Conservation (phyloP, 2,113 vertebrate species). For the Oncorhynchus kisutch region DNA sequence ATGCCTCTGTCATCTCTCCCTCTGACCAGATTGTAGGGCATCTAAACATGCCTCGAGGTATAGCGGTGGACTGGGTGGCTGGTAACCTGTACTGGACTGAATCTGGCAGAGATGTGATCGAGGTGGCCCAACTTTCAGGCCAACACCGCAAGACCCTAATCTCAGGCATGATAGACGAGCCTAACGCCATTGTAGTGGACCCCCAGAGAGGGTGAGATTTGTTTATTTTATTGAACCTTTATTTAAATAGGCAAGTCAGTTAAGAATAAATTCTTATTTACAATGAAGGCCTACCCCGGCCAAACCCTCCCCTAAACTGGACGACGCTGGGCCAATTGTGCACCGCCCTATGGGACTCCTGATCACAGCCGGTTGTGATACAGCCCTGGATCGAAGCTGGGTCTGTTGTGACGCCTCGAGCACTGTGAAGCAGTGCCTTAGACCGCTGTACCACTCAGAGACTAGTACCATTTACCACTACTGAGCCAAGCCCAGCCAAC, state of each 20-base stretch:
- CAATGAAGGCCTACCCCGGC: too few relatives aligned
- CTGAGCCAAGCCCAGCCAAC: too few relatives aligned
- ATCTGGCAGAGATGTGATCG: conserved; percentile 92
- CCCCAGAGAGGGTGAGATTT: conserved; percentile 82
- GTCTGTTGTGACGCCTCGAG: too few relatives aligned
- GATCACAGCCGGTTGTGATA: too few relatives aligned
- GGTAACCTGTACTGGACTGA: conserved; percentile 98
- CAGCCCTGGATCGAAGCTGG: too few relatives aligned
- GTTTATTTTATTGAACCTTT: too few relatives aligned
- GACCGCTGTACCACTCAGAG: neutral
- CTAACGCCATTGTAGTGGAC: conserved; percentile 92
- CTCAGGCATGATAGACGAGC: conserved; percentile 97
- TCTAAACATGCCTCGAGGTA: conserved; percentile 93
- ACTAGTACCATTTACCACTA: neutral
- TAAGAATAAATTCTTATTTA: too few relatives aligned
- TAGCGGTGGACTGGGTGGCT: conserved; percentile 96
- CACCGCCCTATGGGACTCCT: too few relatives aligned
- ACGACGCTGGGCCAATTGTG: too few relatives aligned
- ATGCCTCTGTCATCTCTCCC: neutral
- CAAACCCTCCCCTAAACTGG: too few relatives aligned
- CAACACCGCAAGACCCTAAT: conserved; percentile 94
- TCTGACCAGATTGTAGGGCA: conserved; percentile 80
- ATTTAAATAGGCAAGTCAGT: too few relatives aligned
- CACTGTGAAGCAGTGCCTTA: too few relatives aligned
- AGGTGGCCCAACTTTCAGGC: conserved; percentile 94